Percentiles rank a stretch among this genome's conserved stretches.
Evolutionary conservation across 2,113 vertebrate species (phyloP).

Genomic region (Centropus bengalensis): DNA sequence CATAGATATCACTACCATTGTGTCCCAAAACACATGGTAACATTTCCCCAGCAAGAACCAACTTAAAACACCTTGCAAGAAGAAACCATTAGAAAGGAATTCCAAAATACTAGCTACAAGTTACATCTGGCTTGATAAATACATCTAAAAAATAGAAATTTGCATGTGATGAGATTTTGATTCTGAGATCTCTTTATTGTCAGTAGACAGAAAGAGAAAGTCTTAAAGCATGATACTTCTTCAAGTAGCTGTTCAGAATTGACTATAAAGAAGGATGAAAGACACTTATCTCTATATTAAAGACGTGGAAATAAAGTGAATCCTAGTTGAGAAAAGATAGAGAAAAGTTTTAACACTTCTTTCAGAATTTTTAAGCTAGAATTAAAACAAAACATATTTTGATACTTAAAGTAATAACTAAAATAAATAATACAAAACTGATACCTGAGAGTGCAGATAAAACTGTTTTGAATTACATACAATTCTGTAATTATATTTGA

Average conservation of each 20-base stretch:
- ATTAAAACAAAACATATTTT: not conserved
- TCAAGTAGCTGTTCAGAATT: not conserved
- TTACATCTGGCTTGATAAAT: not conserved
- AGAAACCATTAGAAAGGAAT: not conserved
- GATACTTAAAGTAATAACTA: not conserved
- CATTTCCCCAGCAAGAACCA: not conserved
- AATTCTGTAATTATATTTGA: not conserved
- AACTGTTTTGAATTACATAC: not conserved
- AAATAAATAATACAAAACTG: not conserved
- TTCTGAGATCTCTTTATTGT: not conserved
- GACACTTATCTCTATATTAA: not conserved
- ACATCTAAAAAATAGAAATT: not conserved
- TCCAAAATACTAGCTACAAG: not conserved
- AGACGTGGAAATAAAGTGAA: not conserved
- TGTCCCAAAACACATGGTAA: not conserved
- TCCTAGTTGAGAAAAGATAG: not conserved
- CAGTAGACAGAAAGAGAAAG: not conserved
- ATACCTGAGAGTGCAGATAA: not conserved
- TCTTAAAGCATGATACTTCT: not conserved
- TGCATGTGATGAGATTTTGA: not conserved
- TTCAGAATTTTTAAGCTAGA: not conserved
- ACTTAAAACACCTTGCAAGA: not conserved
- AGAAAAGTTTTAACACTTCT: not conserved
- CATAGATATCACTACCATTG: not conserved
- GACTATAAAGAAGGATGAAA: not conserved